Conservation (phyloP, 2,888 invertebrate species). For the Leptarthrus brevirostris region DNA sequence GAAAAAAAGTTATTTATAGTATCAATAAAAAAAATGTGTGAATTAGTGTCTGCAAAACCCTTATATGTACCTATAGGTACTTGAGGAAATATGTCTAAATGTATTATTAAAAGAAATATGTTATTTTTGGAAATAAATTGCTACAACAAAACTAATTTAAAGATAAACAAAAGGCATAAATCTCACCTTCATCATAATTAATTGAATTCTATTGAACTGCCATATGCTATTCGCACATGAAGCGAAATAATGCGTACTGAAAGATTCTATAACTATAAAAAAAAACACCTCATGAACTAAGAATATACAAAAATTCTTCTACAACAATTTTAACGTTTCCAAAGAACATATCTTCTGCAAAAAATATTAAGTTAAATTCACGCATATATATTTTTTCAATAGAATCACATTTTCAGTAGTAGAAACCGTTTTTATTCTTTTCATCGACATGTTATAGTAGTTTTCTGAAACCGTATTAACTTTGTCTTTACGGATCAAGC, state of each 20-base stretch:
- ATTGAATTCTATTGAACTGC: conserved; percentile 26
- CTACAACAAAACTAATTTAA: not conserved
- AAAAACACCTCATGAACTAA: conserved; percentile 19
- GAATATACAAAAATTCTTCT: not conserved
- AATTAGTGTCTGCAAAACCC: no score
- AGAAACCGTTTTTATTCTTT: not conserved
- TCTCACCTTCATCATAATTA: conserved; percentile 11
- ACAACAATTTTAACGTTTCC: not conserved
- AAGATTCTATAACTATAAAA: conserved; percentile 7
- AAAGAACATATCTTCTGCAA: not conserved
- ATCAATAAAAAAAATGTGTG: no score
- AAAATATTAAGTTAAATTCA: not conserved
- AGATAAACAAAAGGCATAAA: conserved; percentile 4
- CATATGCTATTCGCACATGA: conserved; percentile 30
- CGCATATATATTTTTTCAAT: conserved; percentile 1
- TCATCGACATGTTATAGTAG: no score
- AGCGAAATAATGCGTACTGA: not conserved
- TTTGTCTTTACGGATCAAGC: not conserved
- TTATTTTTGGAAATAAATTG: not conserved
- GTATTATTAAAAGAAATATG: not conserved
- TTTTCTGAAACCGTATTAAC: no score
- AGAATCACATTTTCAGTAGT: not conserved
- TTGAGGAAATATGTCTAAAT: no score
- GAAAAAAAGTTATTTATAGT: no score
- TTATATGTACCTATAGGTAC: no score